phyloP scores from a whole-genome alignment of 2,113 vertebrate species.

The Nycticorax nycticorax region DNA sequence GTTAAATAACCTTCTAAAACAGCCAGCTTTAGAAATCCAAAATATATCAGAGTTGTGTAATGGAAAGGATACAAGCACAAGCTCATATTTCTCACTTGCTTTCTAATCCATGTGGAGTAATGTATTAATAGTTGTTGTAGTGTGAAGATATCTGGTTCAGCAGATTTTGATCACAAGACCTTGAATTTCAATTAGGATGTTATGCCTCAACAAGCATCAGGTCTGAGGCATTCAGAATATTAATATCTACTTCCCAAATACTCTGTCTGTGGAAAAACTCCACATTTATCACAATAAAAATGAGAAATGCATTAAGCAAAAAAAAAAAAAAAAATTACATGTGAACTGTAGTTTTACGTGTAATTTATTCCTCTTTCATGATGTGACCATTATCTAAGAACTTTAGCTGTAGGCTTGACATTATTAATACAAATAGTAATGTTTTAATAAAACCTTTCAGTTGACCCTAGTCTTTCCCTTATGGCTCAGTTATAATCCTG shows the following conservation, averaged over 20 bases:
- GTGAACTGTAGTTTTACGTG: neutral
- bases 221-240: neutral
- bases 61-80: neutral
- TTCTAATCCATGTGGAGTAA: neutral
- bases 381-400: neutral
- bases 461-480: neutral
- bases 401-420: neutral
- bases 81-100: neutral
- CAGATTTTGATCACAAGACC: conserved; percentile 3
- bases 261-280: neutral
- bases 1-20: neutral
- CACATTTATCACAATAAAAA: neutral
- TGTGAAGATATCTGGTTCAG: neutral
- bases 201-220: neutral
- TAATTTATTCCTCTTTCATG: neutral
- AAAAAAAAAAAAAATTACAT: neutral
- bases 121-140: neutral
- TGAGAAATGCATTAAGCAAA: neutral
- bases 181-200: conserved; percentile 18
- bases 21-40: neutral
- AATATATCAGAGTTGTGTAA: neutral
- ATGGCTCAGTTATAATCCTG: neutral
- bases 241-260: neutral
- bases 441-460: neutral
- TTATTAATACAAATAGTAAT: neutral